Evolutionary conservation across 2,888 invertebrate species (phyloP), one percentile per base, ranked within the genome.

Genomic region (Cephus spinipes): DNA sequence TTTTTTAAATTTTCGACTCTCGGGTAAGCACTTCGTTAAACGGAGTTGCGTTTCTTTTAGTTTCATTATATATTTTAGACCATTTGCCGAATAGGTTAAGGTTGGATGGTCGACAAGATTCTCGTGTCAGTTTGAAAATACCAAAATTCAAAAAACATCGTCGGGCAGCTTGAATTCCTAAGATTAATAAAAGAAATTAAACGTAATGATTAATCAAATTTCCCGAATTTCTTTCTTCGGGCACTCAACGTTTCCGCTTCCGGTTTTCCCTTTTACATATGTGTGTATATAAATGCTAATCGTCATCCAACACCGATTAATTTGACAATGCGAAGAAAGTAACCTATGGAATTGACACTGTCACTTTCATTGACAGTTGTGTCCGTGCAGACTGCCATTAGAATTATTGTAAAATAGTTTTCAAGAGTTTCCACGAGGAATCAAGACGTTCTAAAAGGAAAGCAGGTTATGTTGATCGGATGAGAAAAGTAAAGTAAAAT

Each of bases 361-460:
- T 79, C 81, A 81, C 76, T 73, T 55, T 69, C 68, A 76, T 76
- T 81, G 82, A 82, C 77, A 77, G 81, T 82, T 81, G 85, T 79
- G 81, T 86, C 84, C 78, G 80, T 75, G 81, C 81, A 81, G 80
- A 86, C 86, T 86, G 87, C 87, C 87, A 86, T 82, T 86, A 86
- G 82, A 77, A 78, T 35, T n/a, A 68, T 55, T 79, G 78, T 55
- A 55, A 55, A 55, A 9, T 55, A 23, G 40, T 55, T 23, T 23
- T 55, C 23, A 6, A 55, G 23, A 15, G 6, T 55, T 55, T 55
- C 40, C 40, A 55, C 40, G 2, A 55, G 23, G 40, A 23, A 23
- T 55, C 40, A 9, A 55, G 40, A 55, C 40, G 4, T 55, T 55
- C 6, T 55, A 55, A 55, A 23, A 23, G 15, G 23, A 55, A 55